Percentiles rank a stretch among this genome's conserved stretches.
phyloP scores from a whole-genome alignment of 1,140 invertebrate species.

The Achatina immaculata region DNA sequence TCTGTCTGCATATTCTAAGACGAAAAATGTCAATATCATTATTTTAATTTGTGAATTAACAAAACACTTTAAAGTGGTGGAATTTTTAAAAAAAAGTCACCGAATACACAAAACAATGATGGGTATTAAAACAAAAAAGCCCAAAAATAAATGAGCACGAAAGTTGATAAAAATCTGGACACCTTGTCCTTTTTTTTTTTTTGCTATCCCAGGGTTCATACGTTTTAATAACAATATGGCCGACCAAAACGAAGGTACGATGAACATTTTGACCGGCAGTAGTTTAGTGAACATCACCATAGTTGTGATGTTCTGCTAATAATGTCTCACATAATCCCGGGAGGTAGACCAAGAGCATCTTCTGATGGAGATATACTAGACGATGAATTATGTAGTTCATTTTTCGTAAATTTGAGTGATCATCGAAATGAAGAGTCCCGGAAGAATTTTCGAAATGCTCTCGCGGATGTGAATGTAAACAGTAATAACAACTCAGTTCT shows the following conservation, averaged over 20 bases:
- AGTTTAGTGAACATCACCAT: constrained; percentile 41
- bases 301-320: constrained; percentile 41
- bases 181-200: neutral
- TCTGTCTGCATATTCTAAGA: too few species aligned
- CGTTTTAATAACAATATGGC: constrained; percentile 42
- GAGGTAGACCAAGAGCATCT: constrained; percentile 57
- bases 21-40: too few species aligned
- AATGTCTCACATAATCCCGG: constrained; percentile 54
- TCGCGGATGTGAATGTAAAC: neutral
- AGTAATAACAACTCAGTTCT: neutral
- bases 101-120: too few species aligned
- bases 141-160: too few species aligned
- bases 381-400: constrained; percentile 34
- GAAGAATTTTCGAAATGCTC: constrained; percentile 1
- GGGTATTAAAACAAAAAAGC: too few species aligned
- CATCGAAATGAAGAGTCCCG: neutral
- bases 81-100: too few species aligned
- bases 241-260: constrained; percentile 38
- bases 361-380: constrained; percentile 62
- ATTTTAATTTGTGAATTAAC: too few species aligned
- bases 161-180: neutral
- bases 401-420: constrained; percentile 25
- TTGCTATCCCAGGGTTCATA: constrained; percentile 19
- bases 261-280: constrained; percentile 6
- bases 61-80: too few species aligned